Evolutionary conservation across 2,888 invertebrate genomes (phyloP), one percentile per base, ranked within the genome.

Genomic region (Cataglyphis livida): DNA sequence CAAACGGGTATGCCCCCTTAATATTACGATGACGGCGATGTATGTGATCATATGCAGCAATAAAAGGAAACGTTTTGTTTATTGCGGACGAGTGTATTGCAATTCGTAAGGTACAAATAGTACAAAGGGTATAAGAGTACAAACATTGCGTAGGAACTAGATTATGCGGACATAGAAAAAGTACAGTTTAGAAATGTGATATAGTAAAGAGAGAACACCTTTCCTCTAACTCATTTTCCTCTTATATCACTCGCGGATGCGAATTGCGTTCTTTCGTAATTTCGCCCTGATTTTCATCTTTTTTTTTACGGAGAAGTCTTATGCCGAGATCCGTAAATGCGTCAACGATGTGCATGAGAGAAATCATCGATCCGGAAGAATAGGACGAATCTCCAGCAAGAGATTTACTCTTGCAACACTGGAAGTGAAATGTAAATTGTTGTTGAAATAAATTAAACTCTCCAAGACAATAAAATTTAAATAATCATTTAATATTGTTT

Each of bases 101-200:
- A 93, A 94, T 94, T 94, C 90, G 92, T 92, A 93, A 94, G 94
- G 94, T 94, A 94, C 94, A 94, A 94, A 94, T 93, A 93, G 94
- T 94, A 94, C 92, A 94, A 94, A 94, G 94, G 94, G 92, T 94
- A 94, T 93, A 93, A 94, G 93, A 94, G 93, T 94, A 94, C 93
- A 94, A 94, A 94, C 92, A 94, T 93, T 93, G 93, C 94, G 90
- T 94, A 94, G 94, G 94, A 94, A 94, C 94, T 94, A 94, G 93
- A 93, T 90, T 91, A 93, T 93, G 93, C 92, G 94, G 94, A 94
- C 94, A 94, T 94, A 92, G 93, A 93, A 93, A 93, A 92, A 93
- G 92, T 91, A 93, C 92, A 93, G 92, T 91, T 90, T 92, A 92
- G 89, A 92, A 84, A 90, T 86, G 85, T 88, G 90, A 91, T 90